phyloP scores from a whole-genome alignment of 2,113 vertebrate species.

The Pseudonaja textilis region DNA sequence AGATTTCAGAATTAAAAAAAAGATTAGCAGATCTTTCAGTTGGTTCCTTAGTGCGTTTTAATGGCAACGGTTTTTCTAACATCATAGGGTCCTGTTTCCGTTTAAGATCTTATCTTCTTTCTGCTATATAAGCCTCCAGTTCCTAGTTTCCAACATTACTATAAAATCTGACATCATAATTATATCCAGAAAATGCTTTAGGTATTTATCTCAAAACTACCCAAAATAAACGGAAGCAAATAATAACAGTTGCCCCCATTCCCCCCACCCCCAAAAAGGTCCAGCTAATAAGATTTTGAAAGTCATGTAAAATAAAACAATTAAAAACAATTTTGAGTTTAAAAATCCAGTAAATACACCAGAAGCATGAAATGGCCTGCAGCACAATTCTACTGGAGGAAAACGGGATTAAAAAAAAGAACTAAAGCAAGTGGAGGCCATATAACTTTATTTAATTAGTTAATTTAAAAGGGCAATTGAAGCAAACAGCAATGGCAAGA shows the following conservation, averaged over 20 bases:
- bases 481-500: background rate
- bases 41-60: background rate
- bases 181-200: background rate
- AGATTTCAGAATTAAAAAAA: constrained; percentile 1
- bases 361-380: background rate
- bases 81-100: constrained; percentile 10
- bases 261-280: background rate
- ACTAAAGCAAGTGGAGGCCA: background rate
- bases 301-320: background rate
- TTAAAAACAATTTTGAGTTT: background rate
- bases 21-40: background rate
- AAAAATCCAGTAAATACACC: background rate
- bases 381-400: background rate
- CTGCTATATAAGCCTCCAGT: background rate
- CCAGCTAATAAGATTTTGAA: background rate
- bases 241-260: background rate
- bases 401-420: background rate
- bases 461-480: background rate
- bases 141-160: background rate
- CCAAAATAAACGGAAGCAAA: background rate
- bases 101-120: constrained; percentile 19
- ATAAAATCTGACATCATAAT: background rate
- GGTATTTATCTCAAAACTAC: background rate
- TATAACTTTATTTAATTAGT: background rate
- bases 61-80: background rate